Conservation (phyloP, 2,797 vertebrate genomes). For the Gobionotothen gibberifrons region DNA sequence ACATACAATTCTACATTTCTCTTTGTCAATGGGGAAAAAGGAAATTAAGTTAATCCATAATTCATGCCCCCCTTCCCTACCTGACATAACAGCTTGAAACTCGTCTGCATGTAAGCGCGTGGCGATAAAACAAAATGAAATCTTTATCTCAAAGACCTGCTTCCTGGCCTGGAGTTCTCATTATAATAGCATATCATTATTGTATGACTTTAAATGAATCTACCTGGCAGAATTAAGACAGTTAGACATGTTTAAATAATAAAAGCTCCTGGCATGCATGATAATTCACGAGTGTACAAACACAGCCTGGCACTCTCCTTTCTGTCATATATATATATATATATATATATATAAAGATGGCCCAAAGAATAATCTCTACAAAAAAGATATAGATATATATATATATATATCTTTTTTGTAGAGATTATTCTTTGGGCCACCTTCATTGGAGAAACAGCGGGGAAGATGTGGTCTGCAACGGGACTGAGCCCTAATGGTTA, state of each 20-base stretch:
- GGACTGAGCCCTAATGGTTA: too few species aligned
- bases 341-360: too few species aligned
- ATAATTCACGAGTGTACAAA: background rate
- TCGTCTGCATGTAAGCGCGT: conserved; percentile 6
- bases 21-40: too few species aligned
- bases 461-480: too few species aligned
- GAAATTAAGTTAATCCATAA: too few species aligned
- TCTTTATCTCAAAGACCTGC: conserved; percentile 54
- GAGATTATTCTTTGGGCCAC: too few species aligned
- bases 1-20: too few species aligned
- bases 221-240: conserved; percentile 36
- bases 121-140: conserved; percentile 68
- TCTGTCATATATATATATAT: too few species aligned
- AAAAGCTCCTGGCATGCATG: conserved; percentile 30
- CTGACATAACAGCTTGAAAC: conserved; percentile 46
- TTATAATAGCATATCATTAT: conserved; percentile 67
- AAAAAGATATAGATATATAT: too few species aligned
- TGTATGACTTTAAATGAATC: conserved; percentile 66
- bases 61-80: conserved; percentile 46
- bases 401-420: too few species aligned
- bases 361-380: too few species aligned
- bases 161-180: conserved; percentile 49
- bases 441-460: too few species aligned
- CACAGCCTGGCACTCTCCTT: background rate
- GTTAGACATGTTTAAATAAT: conserved; percentile 37